Evolutionary conservation across 2,888 invertebrate genomes (phyloP).

Genomic region (Julus scanicus): DNA sequence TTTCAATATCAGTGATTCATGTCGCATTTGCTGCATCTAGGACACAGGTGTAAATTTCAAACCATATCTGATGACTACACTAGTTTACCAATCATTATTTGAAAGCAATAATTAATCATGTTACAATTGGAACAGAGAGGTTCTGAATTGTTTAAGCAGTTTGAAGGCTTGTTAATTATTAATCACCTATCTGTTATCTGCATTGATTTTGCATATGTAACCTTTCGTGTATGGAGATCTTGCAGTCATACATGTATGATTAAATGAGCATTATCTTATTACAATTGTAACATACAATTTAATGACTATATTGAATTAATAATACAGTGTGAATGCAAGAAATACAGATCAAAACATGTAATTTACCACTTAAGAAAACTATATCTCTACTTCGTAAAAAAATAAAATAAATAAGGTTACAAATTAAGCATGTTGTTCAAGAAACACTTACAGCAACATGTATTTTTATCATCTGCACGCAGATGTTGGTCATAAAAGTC

Average conservation of each 20-base stretch:
- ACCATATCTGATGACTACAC: background rate
- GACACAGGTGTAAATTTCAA: constrained; percentile 26
- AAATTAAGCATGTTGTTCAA: background rate
- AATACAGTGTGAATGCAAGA: background rate
- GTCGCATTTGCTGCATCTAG: background rate
- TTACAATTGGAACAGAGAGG: background rate
- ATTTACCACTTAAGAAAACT: constrained; percentile 3
- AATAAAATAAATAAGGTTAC: constrained; percentile 31
- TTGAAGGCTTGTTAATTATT: background rate
- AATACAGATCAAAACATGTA: background rate
- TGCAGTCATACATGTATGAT: background rate
- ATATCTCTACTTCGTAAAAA: background rate
- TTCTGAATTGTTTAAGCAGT: background rate
- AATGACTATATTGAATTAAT: background rate
- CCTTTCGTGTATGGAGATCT: background rate
- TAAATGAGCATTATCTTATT: background rate
- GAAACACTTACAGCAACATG: background rate
- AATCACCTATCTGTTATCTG: background rate
- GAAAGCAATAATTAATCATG: constrained; percentile 2
- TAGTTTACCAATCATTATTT: background rate
- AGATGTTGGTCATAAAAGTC: background rate
- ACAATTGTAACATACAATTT: background rate
- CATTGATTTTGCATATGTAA: background rate
- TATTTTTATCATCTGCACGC: background rate
- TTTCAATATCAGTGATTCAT: background rate